A percentile compares a stretch with the other conserved stretches of the same genome.
phyloP scores from a whole-genome alignment of 2,888 invertebrate genomes.

The Strigamia crassipes region DNA sequence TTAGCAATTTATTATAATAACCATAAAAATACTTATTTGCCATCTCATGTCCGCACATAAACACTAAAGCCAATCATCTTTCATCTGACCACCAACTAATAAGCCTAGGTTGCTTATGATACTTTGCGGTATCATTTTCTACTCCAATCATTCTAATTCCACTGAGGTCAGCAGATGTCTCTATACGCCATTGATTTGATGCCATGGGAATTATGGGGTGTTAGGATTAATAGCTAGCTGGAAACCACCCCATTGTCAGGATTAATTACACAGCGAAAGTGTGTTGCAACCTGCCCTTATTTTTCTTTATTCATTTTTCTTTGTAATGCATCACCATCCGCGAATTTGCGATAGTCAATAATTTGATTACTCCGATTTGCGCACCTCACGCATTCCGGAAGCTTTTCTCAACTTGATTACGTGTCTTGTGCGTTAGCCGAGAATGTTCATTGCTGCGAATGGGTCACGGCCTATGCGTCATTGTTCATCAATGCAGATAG shows the following conservation, averaged over 20 bases:
- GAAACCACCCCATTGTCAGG: conserved; percentile 25
- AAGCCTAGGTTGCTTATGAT: conserved; percentile 28
- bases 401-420: conserved; percentile 8
- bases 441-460: background rate
- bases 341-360: background rate
- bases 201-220: conserved; percentile 36
- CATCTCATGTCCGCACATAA: background rate
- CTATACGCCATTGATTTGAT: conserved; percentile 35
- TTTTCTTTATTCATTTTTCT: conserved; percentile 3
- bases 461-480: conserved; percentile 31
- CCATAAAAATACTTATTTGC: background rate
- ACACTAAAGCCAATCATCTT: conserved; percentile 14
- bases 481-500: conserved; percentile 34
- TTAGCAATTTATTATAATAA: background rate
- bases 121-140: conserved; percentile 40
- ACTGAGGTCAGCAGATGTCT: conserved; percentile 34
- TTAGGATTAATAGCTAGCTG: conserved; percentile 31
- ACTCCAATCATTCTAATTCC: conserved; percentile 40
- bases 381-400: conserved; percentile 1
- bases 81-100: conserved; percentile 37
- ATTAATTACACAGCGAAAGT: conserved; percentile 17
- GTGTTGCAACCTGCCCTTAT: background rate
- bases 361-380: background rate
- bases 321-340: background rate
- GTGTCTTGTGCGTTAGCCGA: background rate